Percentiles rank a stretch among this genome's conserved stretches.
phyloP scores from a whole-genome alignment of 2,113 vertebrate species.

The Opisthocomus hoazin region DNA sequence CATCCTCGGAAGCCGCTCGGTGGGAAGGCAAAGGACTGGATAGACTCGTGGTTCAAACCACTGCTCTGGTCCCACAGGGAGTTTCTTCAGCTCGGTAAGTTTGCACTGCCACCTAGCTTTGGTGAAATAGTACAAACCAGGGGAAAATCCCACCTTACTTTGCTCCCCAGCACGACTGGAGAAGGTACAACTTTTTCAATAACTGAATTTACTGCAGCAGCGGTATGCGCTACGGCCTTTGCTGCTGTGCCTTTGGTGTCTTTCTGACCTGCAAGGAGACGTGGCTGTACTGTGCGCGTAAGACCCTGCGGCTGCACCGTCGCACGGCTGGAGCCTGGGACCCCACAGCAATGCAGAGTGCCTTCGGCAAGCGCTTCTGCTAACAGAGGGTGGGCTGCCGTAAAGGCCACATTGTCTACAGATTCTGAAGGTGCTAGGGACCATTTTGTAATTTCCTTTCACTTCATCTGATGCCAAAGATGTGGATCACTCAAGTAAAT shows the following conservation, averaged over 20 bases:
- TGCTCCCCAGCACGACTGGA: neutral
- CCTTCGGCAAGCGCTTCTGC: neutral
- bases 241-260: neutral
- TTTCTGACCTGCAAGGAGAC: neutral
- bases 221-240: neutral
- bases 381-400: neutral
- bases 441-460: neutral
- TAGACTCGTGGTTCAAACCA: neutral
- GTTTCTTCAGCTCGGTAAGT: constrained; percentile 28
- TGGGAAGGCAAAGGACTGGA: neutral
- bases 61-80: constrained; percentile 4
- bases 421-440: neutral
- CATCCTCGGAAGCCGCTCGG: neutral
- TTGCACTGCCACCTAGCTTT: constrained; percentile 57
- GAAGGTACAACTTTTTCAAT: neutral
- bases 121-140: neutral
- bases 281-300: neutral
- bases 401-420: neutral
- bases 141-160: neutral
- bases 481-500: neutral
- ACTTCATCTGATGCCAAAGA: neutral
- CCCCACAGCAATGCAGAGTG: neutral
- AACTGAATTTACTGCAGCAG: neutral
- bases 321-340: neutral
- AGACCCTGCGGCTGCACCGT: neutral